These are phyloP conservation scores for Formica exsecta DNA, from an alignment of 1,140 invertebrate species.

Conservation along the genomic window DNA sequence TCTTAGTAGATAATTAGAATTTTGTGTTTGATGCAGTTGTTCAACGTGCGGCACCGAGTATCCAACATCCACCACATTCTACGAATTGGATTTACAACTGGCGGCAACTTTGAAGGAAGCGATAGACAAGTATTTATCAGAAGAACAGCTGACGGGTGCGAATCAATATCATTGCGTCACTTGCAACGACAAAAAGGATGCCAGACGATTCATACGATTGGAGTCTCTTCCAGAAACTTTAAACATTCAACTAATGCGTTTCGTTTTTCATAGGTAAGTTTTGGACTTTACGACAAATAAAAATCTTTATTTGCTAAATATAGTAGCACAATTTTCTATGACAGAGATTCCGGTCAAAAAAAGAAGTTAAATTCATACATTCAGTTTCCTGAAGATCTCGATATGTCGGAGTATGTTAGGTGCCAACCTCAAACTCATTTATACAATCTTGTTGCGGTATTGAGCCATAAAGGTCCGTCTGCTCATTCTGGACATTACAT, in stretches of 20 bases:
- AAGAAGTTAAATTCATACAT: slow-evolving; percentile 91
- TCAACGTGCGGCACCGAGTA: slow-evolving; percentile 88
- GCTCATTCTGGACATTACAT: slow-evolving; percentile 92
- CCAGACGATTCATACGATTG: slow-evolving; percentile 88
- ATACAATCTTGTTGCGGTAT: slow-evolving; percentile 90
- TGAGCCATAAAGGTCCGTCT: slow-evolving; percentile 90
- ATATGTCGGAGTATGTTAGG: slow-evolving; percentile 88
- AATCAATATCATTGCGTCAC: slow-evolving; percentile 90
- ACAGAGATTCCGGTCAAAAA: slow-evolving; percentile 88
- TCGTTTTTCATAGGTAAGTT: slow-evolving; percentile 89
- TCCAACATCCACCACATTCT: slow-evolving; percentile 88
- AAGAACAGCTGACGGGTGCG: slow-evolving; percentile 89
- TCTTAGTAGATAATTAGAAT: slow-evolving; percentile 61
- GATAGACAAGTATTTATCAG: slow-evolving; percentile 89
- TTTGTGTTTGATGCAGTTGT: slow-evolving; percentile 86
- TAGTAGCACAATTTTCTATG: slow-evolving; percentile 62
- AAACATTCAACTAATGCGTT: slow-evolving; percentile 90
- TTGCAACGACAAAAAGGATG: slow-evolving; percentile 89
- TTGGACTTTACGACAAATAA: neutral
- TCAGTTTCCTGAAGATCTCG: slow-evolving; percentile 90
- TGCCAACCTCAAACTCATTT: slow-evolving; percentile 81
- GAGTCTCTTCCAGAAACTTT: slow-evolving; percentile 90
- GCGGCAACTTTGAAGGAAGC: slow-evolving; percentile 88
- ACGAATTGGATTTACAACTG: slow-evolving; percentile 90
- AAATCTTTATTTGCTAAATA: slow-evolving; percentile 11